Percentiles rank a stretch among this genome's conserved stretches.
phyloP scores from a whole-genome alignment of 2,888 invertebrate genomes.

The Cheilosia urbana region DNA sequence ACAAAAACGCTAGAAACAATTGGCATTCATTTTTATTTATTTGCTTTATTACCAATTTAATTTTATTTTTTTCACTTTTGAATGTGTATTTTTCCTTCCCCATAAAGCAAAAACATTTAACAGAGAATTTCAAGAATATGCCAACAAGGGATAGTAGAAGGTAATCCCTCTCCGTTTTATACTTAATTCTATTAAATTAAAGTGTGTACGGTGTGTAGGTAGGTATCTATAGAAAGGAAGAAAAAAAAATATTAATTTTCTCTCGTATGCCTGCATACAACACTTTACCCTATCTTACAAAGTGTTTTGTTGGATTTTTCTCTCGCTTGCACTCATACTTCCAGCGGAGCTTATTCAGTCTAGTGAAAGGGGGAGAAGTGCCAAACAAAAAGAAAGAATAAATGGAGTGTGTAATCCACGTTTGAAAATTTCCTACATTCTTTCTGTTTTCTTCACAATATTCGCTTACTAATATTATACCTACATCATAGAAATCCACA shows the following conservation, averaged over 20 bases:
- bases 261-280: constrained; percentile 51
- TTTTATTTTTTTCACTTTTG: constrained; percentile 28
- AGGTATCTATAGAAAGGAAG: constrained; percentile 32
- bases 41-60: constrained; percentile 12
- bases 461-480: constrained; percentile 58
- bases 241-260: constrained; percentile 56
- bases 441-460: constrained; percentile 39
- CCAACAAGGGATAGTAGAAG: constrained; percentile 26
- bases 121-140: constrained; percentile 27
- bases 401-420: constrained; percentile 62
- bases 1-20: constrained; percentile 51
- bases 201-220: constrained; percentile 7
- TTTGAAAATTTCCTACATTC: constrained; percentile 67
- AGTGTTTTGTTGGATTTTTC: background rate
- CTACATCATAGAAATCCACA: constrained; percentile 11
- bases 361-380: constrained; percentile 36
- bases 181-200: constrained; percentile 61
- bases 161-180: constrained; percentile 57
- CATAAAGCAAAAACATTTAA: background rate
- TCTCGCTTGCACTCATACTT: constrained; percentile 54
- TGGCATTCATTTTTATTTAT: constrained; percentile 37
- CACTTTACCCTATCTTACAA: constrained; percentile 43
- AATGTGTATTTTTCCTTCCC: constrained; percentile 49
- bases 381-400: constrained; percentile 30
- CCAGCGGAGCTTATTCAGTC: constrained; percentile 61